Conservation (phyloP, 2,113 vertebrate species). For the Lucifuga dentata region DNA sequence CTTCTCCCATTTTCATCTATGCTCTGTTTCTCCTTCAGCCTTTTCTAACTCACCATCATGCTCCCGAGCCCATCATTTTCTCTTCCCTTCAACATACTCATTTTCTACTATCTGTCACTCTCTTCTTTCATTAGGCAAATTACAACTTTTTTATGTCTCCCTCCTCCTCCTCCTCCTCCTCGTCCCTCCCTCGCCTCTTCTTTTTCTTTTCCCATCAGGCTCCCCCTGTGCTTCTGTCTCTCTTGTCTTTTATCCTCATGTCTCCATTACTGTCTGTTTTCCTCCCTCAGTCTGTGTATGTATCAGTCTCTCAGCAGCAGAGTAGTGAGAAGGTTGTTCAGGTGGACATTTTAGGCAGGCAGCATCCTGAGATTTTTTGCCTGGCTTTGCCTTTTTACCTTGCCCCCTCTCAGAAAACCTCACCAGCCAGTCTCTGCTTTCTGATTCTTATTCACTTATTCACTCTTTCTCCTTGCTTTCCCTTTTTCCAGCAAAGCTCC, state of each 20-base stretch:
- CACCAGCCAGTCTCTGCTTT: constrained; percentile 45
- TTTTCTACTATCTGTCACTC: constrained; percentile 64
- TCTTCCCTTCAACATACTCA: constrained; percentile 45
- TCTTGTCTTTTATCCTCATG: constrained; percentile 59
- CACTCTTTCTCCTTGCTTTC: constrained; percentile 23
- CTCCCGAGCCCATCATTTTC: constrained; percentile 46
- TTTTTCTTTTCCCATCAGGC: constrained; percentile 74
- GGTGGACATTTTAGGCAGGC: constrained; percentile 27
- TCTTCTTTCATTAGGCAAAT: constrained; percentile 69
- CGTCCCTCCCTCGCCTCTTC: constrained; percentile 44
- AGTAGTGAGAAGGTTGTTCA: constrained; percentile 16
- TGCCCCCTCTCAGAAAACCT: constrained; percentile 40
- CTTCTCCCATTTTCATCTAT: constrained; percentile 32
- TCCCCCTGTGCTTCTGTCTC: constrained; percentile 63
- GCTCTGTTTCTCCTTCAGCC: constrained; percentile 47
- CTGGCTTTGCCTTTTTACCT: constrained; percentile 37
- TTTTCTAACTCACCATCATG: constrained; percentile 19
- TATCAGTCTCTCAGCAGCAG: constrained; percentile 26
- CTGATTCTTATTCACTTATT: constrained; percentile 43
- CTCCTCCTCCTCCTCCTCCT: constrained; percentile 31
- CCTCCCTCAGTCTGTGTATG: constrained; percentile 32
- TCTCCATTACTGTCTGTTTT: constrained; percentile 67
- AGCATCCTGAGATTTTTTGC: constrained; percentile 16
- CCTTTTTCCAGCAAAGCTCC: constrained; percentile 48
- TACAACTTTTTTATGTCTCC: constrained; percentile 70